Base-by-base conservation (phyloP, 2,888 invertebrate genomes). In the Drosophila falleni region DNA sequence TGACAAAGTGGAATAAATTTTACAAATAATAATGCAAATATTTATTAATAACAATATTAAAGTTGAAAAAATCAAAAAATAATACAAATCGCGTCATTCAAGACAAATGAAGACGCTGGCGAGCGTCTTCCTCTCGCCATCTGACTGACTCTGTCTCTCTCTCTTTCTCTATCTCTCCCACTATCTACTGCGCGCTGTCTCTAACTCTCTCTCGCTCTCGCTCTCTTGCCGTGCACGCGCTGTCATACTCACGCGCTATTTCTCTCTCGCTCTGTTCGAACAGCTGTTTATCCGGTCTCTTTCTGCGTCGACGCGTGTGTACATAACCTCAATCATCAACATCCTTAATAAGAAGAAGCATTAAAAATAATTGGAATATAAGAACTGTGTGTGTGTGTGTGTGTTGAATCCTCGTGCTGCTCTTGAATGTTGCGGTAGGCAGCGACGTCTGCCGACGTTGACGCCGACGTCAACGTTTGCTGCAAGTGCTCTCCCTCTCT, bases 351-450 rank as follows among this genome's bases (percentile, higher is more conserved):
- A 35, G 23, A 35, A n/a, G 10, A 23, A n/a, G 10, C 23, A 23
- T 23, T 4, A 4, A 2, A 23, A 13, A 5, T 11, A 41, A 51
- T 16, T 15, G n/a, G 10, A 31, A 41, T 9, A 16, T 15, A 23
- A 63, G 49, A 58, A 47, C 61, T 49, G 3, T 1, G 23, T 23
- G 23, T 23, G 23, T 23, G 23, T 23, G 23, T 23, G 23, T 23
- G 69, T 54, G 56, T 55, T 55, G 66, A 37, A 56, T 42, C 46
- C 49, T 79, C 69, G 68, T 54, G 62, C 46, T 55, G 74, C 74
- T 68, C 63, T 74, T 71, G 62, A 47, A 87, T 89, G 87, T 81
- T 89, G 79, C 71, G 87, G 76, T 82, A 88, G 89, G 88, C 81
- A 80, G 79, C 73, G 67, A 55, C 79, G 80, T 69, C 73, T 76